Evolutionary conservation across 2,888 invertebrate genomes (phyloP), one percentile per base, ranked within the genome.

Genomic region (Heliconius ismenius): DNA sequence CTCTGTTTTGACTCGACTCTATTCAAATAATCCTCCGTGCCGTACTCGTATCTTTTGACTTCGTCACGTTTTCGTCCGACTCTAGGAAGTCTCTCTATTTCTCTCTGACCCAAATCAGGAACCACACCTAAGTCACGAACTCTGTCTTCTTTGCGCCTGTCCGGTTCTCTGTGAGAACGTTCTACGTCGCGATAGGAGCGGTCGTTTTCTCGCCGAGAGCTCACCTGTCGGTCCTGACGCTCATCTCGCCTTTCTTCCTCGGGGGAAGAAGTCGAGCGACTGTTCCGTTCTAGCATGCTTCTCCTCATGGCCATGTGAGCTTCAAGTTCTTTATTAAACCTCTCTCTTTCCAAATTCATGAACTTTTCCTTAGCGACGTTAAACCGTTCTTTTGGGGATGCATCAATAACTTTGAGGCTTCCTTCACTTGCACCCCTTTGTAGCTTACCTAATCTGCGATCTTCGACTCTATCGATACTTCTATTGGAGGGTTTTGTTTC

Each of bases 281-380:
- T 91, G 82, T 94, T 92, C 84, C 92, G 90, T 82, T 94, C 93
- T 80, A 94, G 86, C 88, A 94, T 92, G 84, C 94, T 95, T 81
- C 94, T 88, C 78, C 94, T 86, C 79, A 94, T 91, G 67, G 93
- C 94, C 91, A 94, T 94, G 80, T 94, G 94, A 82, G 93, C 92
- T 80, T 94, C 93, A 67, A 95, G 86, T 83, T 95, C 95, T 81
- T 95, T 93, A 81, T 95, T 95, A 80, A 96, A 94, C 77, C 95
- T 92, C 83, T 97, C 96, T 79, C 96, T 95, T 86, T 98, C 98
- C 89, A 98, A 95, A 80, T 97, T 95, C 88, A 96, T 95, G 87
- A 98, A 98, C 90, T 97, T 97, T 85, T 98, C 97, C 89, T 97
- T 97, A 68, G 98, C 97, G 83, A 97, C 97, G 83, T 97, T 96